Evolutionary conservation across 2,888 invertebrate species (phyloP), one percentile per base, ranked within the genome.

Genomic region (Eupithecia pulchellata): DNA sequence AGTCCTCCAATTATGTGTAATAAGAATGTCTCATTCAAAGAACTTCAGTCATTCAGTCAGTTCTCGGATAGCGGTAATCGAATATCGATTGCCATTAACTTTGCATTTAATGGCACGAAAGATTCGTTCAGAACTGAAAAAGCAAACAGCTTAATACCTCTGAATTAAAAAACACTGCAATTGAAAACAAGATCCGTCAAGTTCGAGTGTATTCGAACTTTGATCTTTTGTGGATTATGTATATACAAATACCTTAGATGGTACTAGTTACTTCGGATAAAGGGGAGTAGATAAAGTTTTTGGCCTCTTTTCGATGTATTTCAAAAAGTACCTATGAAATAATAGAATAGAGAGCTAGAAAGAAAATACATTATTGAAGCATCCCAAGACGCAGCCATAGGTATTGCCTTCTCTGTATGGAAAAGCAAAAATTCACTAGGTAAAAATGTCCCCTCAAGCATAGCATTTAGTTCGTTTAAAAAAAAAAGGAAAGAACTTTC

Each of bases 81-180:
- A 55, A 32, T 63, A 68, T 66, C 65, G 65, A 58, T 32, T 39
- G 57, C 29, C 27, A 57, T 30, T 36, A 57, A 30, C 17, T 66
- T 57, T 39, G 68, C 68, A 68, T 68, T 62, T 62, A 39, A 63
- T 63, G 34, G 14, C 55, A 36, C 32, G 57, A 55, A 58, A 20
- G 25, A 60, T 6, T 42, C n/a, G 2, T n/a, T n/a, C n/a, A 8
- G n/a, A 42, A 32, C 11, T 27, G 57, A 17, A 34, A 39, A 57
- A 39, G 20, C 36, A 30, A 25, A 29, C 57, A 30, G 58, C 32
- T 64, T 25, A 30, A 64, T 36, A 17, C 14, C 14, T 14, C 14
- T 14, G 36, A 36, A 36, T 36, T 36, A 13, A 34, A 2, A 13
- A 34, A 2, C 13, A 30, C 30, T 39, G n/a, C 17, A 39, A 39